phyloP scores from a whole-genome alignment of 2,113 vertebrate species.

The Lampris megalopsis region DNA sequence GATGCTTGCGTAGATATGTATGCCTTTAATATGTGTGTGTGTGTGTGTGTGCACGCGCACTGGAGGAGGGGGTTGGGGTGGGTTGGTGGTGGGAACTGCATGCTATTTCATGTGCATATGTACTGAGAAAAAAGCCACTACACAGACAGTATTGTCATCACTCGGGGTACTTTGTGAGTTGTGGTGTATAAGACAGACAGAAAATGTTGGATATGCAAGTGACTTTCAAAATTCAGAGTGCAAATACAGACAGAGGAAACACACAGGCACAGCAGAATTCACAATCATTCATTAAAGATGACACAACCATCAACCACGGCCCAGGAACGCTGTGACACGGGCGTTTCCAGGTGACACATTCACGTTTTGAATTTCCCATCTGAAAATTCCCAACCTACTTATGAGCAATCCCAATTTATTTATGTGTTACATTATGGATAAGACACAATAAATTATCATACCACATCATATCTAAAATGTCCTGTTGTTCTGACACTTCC shows the following conservation, averaged over 20 bases:
- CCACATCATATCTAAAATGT: constrained; percentile 26
- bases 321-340: constrained; percentile 58
- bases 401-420: constrained; percentile 20
- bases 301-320: constrained; percentile 64
- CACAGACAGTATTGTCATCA: constrained; percentile 64
- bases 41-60: not conserved
- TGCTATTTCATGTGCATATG: constrained; percentile 31
- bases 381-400: constrained; percentile 24
- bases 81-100: not conserved
- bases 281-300: constrained; percentile 76
- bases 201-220: constrained; percentile 71
- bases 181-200: constrained; percentile 61
- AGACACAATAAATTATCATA: constrained; percentile 27
- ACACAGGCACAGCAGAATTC: constrained; percentile 78
- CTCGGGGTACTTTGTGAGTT: constrained; percentile 20
- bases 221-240: constrained; percentile 70
- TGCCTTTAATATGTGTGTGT: constrained; percentile 1
- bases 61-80: no score
- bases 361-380: constrained; percentile 58
- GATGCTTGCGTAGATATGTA: not conserved
- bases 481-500: constrained; percentile 22
- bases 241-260: constrained; percentile 75
- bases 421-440: constrained; percentile 1
- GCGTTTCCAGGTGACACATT: constrained; percentile 62
- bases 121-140: constrained; percentile 60